Base-by-base conservation (phyloP, 1,140 invertebrate genomes). In the Anagrus nilaparvatae region DNA sequence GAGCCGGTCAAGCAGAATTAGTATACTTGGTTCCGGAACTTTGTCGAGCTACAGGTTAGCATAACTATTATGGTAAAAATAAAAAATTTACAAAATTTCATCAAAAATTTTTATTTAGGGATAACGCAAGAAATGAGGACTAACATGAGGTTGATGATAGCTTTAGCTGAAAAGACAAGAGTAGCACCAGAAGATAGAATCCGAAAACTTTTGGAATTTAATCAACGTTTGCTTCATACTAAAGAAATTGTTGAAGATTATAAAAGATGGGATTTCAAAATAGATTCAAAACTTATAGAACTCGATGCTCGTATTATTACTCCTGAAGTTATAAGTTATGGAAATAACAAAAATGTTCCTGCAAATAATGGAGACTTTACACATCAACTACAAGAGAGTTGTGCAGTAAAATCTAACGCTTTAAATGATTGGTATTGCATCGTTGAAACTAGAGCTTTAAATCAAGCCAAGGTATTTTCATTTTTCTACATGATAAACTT, bases 1-100 rank as follows among this genome's bases (percentile, higher is more conserved):
- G 77, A 30, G 73, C 73, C 12, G 79, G 75, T 1, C 54, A 67
- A 54, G 55, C 66, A 0, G 76, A 83, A 38, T 41, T 76, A 0
- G 69, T 86, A 6, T 74, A 75, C 45, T 63, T 88, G 0, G 71
- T 87, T 25, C 84, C 84, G 0, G 82, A 87, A 63, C 54, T 88
- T 2, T 87, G 83, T 48, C 65, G 75, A 7, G 67, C 79, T 41
- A 87, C 82, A 9, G 82, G 82, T n/a, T 30, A 23, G 19, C 41
- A 25, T 31, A 17, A n/a, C n/a, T n/a, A n/a, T n/a, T n/a, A n/a
- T n/a, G n/a, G n/a, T n/a, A n/a, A n/a, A n/a, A n/a, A n/a, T n/a
- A n/a, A n/a, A n/a, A n/a, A n/a, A n/a, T n/a, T n/a, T n/a, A n/a
- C n/a, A n/a, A n/a, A n/a, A 20, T 19, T 34, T 34, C 12, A 36